These are phyloP conservation scores for Brachypteracias leptosomus DNA, from an alignment of 2,113 vertebrate species.

Conservation along the genomic window DNA sequence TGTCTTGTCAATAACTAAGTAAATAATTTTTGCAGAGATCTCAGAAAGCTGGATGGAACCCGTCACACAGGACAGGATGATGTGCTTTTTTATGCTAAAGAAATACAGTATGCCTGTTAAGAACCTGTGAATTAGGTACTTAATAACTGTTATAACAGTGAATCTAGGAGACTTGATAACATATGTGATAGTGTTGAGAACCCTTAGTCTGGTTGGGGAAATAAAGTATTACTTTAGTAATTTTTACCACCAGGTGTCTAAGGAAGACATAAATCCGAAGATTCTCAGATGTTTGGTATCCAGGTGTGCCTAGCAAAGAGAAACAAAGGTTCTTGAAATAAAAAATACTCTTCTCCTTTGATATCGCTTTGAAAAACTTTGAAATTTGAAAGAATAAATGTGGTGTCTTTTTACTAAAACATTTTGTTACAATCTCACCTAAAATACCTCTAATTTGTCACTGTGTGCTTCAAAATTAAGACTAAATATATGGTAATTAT, in stretches of 20 bases:
- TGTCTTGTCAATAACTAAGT: neutral
- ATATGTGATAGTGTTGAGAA: neutral
- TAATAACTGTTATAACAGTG: neutral
- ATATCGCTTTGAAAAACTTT: neutral
- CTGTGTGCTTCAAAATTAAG: neutral
- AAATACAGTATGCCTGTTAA: neutral
- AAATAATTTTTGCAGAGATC: neutral
- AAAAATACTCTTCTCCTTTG: neutral
- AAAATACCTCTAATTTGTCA: neutral
- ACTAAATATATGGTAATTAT: neutral
- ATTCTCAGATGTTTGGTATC: neutral
- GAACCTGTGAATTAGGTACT: neutral
- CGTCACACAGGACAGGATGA: neutral
- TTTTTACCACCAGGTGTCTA: constrained; percentile 9
- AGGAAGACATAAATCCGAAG: neutral
- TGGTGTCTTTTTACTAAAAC: neutral
- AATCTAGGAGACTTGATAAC: neutral
- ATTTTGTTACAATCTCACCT: neutral
- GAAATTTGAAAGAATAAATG: neutral
- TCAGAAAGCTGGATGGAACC: neutral
- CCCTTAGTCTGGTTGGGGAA: neutral
- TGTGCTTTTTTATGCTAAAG: neutral
- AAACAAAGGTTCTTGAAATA: neutral
- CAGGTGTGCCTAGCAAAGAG: neutral
- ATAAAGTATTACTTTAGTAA: neutral